Evolutionary conservation across 2,888 invertebrate species (phyloP).

Genomic region (Lutraria lutraria): DNA sequence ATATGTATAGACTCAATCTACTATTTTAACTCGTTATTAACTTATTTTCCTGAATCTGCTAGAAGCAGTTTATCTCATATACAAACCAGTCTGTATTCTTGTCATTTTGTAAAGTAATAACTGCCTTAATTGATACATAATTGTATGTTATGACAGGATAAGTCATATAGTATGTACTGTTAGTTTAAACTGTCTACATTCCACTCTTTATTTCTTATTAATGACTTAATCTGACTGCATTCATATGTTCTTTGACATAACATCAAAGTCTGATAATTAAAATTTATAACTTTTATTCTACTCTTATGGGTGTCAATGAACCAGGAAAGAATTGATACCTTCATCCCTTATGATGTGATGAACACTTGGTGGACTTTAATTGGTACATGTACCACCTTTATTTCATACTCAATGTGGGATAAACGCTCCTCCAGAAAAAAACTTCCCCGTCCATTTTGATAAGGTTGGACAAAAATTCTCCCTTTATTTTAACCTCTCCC

Average conservation of each 20-base stretch:
- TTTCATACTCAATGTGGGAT: too few species aligned
- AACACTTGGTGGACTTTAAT: neutral
- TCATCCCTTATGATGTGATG: neutral
- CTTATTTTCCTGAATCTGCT: too few species aligned
- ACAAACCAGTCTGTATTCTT: neutral
- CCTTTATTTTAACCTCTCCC: too few species aligned
- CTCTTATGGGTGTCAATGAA: neutral
- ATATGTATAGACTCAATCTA: too few species aligned
- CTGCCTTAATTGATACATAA: constrained; percentile 6
- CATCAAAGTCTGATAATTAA: neutral
- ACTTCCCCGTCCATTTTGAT: too few species aligned
- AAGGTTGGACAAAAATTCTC: too few species aligned
- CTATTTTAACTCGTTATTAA: too few species aligned
- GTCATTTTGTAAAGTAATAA: neutral
- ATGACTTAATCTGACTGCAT: neutral
- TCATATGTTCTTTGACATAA: constrained; percentile 6
- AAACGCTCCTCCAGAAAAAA: too few species aligned
- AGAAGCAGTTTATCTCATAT: too few species aligned
- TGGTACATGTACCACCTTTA: too few species aligned
- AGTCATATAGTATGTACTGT: neutral
- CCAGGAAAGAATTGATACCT: neutral
- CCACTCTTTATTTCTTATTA: constrained; percentile 32
- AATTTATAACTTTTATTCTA: neutral
- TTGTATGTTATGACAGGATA: constrained; percentile 19
- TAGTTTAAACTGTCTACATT: constrained; percentile 25